Base-by-base conservation (phyloP, 1,140 invertebrate genomes). In the Cylas formicarius region DNA sequence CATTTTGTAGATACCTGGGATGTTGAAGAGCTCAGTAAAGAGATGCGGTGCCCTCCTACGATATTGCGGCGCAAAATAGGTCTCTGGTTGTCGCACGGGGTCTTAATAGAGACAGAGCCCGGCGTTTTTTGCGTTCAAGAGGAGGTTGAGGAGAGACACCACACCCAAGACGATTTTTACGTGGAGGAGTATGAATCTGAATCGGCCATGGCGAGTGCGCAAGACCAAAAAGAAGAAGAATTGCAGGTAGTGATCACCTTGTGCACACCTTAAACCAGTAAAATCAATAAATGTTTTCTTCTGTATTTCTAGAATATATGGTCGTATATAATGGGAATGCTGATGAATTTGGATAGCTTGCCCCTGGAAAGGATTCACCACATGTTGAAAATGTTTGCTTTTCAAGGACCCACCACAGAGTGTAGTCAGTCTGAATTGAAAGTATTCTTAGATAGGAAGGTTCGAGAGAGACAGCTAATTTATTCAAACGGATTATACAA, bases 321-420 rank as follows among this genome's bases (percentile, higher is more conserved):
- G 92, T 90, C 90, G 0, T 97, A 97, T 57, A 94, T 96, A 59
- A 84, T 93, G 23, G 92, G 91, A 6, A 96, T 97, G 91, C 67
- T 97, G 18, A 93, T 91, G 0, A 97, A 97, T 72, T 71, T 97
- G 39, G 91, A 96, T 53, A 89, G 86, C 2, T 73, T 97, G 60
- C 84, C 92, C 1, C 68, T 97, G 27, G 92, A 97, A 53, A 71
- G 94, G 36, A 97, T 97, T 57, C 91, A 96, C 68, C 87, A 91
- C 56, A 96, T 97, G 90, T 70, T 97, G 16, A 90, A 92, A 63
- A 91, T 97, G 83, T 97, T 97, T 73, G 88, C 89, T 2, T 83
- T 84, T 51, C 86, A 90, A 63, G 82, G 82, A n/a, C 82, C 86
- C 0, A 75, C 78, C 10, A 81, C 86, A 8, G 91, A 96, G 61